Conservation (phyloP, 2,888 invertebrate genomes). For the Electrophaes corylata region DNA sequence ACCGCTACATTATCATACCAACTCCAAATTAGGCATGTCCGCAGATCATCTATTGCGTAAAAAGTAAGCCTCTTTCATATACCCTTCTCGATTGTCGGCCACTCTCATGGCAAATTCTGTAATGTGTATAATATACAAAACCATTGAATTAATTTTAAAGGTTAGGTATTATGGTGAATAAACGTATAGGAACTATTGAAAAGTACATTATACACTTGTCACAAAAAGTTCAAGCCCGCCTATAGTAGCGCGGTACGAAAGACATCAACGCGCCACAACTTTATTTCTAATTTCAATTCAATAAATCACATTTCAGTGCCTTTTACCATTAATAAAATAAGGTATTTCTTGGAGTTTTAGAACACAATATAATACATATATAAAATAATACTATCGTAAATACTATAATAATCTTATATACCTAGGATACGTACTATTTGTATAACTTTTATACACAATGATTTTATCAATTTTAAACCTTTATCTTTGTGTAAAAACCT, state of each 20-base stretch:
- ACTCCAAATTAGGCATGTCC: neutral
- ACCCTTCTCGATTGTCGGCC: neutral
- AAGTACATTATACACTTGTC: slow-evolving; percentile 19
- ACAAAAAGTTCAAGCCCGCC: slow-evolving; percentile 23
- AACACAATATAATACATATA: too few relatives aligned
- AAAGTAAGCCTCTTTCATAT: slow-evolving; percentile 10
- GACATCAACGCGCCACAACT: slow-evolving; percentile 62
- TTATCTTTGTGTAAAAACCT: too few relatives aligned
- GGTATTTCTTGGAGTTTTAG: too few relatives aligned
- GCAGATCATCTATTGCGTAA: neutral
- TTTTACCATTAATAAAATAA: too few relatives aligned
- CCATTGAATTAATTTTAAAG: too few relatives aligned
- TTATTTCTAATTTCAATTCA: slow-evolving; percentile 12
- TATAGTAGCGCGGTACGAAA: slow-evolving; percentile 46
- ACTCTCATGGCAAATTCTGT: too few relatives aligned
- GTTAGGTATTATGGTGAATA: neutral
- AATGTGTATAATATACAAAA: too few relatives aligned
- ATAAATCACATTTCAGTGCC: neutral
- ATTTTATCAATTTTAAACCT: too few relatives aligned
- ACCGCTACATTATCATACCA: neutral
- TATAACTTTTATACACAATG: too few relatives aligned
- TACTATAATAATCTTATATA: too few relatives aligned
- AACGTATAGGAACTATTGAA: slow-evolving; percentile 2
- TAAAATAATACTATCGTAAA: too few relatives aligned
- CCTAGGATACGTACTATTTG: too few relatives aligned